phyloP scores from a whole-genome alignment of 1,140 invertebrate genomes.

The Wasmannia auropunctata region DNA sequence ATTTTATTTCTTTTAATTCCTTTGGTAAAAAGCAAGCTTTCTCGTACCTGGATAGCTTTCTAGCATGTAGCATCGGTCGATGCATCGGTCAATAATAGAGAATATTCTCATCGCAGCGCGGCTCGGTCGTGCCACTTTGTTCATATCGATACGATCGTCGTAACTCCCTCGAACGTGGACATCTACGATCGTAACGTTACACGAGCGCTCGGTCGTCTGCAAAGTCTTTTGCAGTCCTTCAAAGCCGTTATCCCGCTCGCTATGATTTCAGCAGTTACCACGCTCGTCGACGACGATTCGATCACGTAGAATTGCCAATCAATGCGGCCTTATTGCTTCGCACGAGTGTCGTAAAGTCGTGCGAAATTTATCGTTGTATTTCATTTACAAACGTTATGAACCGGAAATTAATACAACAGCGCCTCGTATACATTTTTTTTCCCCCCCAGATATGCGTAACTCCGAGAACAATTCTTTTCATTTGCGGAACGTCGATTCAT shows the following conservation, averaged over 20 bases:
- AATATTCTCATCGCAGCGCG: constrained; percentile 14
- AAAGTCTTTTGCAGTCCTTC: constrained; percentile 11
- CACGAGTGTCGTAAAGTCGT: background rate
- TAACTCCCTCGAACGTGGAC: background rate
- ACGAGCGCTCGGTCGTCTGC: background rate
- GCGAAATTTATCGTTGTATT: background rate
- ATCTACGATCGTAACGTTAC: constrained; percentile 8
- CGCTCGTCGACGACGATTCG: constrained; percentile 36
- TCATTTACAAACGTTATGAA: background rate
- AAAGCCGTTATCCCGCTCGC: constrained; percentile 35
- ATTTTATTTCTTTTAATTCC: background rate
- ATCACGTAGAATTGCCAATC: constrained; percentile 17
- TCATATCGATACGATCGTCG: constrained; percentile 12
- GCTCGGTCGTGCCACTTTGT: no score
- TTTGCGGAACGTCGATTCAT: background rate
- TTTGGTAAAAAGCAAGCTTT: background rate
- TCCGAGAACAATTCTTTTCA: background rate
- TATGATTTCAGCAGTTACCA: constrained; percentile 47
- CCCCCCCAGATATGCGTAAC: background rate
- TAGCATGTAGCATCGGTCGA: background rate
- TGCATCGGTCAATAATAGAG: background rate
- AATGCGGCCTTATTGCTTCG: background rate
- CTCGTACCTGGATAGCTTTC: no score
- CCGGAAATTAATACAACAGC: background rate
- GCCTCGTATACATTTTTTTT: background rate